Evolutionary conservation across 92 coral and sea anemone species (phyloP).

Genomic region (Actinernus sp.): DNA sequence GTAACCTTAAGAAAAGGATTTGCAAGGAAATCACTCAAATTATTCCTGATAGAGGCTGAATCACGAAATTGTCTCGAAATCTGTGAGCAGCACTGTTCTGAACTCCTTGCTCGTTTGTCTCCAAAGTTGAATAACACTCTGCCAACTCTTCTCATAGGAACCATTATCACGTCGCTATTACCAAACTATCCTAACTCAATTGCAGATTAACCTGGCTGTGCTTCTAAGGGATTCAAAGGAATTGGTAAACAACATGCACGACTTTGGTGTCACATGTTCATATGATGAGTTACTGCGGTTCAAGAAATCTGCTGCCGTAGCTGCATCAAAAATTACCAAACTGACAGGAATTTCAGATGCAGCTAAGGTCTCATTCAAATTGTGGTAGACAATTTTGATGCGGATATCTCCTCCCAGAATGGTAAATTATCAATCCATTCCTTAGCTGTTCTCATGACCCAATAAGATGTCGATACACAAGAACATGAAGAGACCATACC

Average conservation of each 20-base stretch:
- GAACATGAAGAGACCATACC: slow-evolving; percentile 55
- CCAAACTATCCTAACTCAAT: too few relatives aligned
- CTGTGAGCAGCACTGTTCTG: too few relatives aligned
- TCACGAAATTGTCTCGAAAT: too few relatives aligned
- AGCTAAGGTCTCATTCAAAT: slow-evolving; percentile 49
- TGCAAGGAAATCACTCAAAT: too few relatives aligned
- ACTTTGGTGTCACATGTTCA: slow-evolving; percentile 63
- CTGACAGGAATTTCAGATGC: slow-evolving; percentile 56
- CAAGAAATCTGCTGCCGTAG: slow-evolving; percentile 67
- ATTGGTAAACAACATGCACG: slow-evolving; percentile 45
- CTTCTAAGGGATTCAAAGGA: slow-evolving; percentile 37
- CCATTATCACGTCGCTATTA: too few relatives aligned
- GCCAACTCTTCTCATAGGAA: too few relatives aligned
- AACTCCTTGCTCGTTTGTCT: too few relatives aligned
- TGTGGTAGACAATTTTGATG: slow-evolving; percentile 76
- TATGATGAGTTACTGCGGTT: slow-evolving; percentile 71
- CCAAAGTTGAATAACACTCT: too few relatives aligned
- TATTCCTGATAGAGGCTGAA: too few relatives aligned
- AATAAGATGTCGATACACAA: slow-evolving; percentile 46
- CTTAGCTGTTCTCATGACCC: slow-evolving; percentile 51
- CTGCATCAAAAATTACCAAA: slow-evolving; percentile 38
- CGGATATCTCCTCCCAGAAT: slow-evolving; percentile 67
- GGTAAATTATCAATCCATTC: slow-evolving; percentile 65
- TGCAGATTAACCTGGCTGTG: slow-evolving; percentile 64
- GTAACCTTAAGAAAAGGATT: too few relatives aligned